A percentile compares a stretch with the other conserved stretches of the same genome.
These are phyloP conservation scores for Collichthys lucidus DNA, from an alignment of 2,113 vertebrate species.

Conservation along the genomic window DNA sequence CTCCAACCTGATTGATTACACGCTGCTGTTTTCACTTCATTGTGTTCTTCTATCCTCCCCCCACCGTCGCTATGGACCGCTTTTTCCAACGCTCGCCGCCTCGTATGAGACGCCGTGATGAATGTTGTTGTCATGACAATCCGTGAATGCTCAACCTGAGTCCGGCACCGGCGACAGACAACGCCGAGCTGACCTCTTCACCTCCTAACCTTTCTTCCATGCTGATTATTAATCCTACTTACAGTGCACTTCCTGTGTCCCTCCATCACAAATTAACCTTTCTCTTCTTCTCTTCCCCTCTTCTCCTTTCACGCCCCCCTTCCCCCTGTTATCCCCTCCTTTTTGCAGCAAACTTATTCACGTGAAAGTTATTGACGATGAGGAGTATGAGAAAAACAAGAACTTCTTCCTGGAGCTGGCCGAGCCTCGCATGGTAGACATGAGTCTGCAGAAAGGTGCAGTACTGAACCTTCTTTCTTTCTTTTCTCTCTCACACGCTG, in stretches of 20 bases:
- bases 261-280: constrained; percentile 78
- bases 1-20: constrained; percentile 61
- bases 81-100: neutral
- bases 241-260: constrained; percentile 69
- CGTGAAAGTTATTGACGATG: constrained; percentile 99
- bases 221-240: constrained; percentile 77
- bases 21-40: constrained; percentile 50
- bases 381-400: constrained; percentile 99
- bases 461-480: constrained; percentile 50
- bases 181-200: constrained; percentile 58
- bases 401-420: constrained; percentile 99
- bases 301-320: constrained; percentile 35
- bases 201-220: constrained; percentile 70
- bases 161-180: too few species aligned
- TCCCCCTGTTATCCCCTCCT: constrained; percentile 66
- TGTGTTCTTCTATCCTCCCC: constrained; percentile 37
- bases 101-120: constrained; percentile 42
- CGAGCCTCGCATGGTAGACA: constrained; percentile 91
- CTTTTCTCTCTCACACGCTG: constrained; percentile 19
- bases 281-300: constrained; percentile 58
- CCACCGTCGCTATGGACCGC: neutral
- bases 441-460: constrained; percentile 88
- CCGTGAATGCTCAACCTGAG: constrained; percentile 19
- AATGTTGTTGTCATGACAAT: constrained; percentile 64
- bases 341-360: constrained; percentile 97